These are phyloP conservation scores for Chelonus formosanus DNA, from an alignment of 2,888 invertebrate genomes.

Conservation along the genomic window DNA sequence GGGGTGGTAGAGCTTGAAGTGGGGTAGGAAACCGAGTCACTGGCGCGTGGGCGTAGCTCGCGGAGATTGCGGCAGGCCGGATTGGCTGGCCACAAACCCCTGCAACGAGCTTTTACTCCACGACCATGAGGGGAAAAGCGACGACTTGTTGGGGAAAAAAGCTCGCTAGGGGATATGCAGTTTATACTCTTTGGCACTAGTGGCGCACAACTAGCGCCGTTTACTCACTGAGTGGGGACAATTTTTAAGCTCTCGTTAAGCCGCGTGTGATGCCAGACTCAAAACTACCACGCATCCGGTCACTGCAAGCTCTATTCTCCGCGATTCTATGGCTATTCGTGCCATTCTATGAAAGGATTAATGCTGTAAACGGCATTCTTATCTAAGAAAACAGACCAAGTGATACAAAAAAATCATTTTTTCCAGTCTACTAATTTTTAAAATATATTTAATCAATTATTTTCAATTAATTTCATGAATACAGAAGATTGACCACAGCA, in stretches of 20 bases:
- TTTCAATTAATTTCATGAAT: background rate
- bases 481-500: slow-evolving; percentile 2
- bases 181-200: slow-evolving; percentile 17
- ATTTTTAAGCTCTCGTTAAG: slow-evolving; percentile 60
- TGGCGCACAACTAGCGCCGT: slow-evolving; percentile 16
- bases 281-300: slow-evolving; percentile 53
- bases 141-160: slow-evolving; percentile 33
- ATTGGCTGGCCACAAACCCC: slow-evolving; percentile 61
- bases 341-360: too few species aligned
- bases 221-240: slow-evolving; percentile 31
- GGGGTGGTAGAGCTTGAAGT: slow-evolving; percentile 42
- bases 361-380: too few species aligned
- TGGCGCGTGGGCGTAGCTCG: slow-evolving; percentile 61
- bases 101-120: slow-evolving; percentile 44
- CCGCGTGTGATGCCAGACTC: slow-evolving; percentile 39
- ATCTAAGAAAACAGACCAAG: too few species aligned
- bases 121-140: slow-evolving; percentile 44
- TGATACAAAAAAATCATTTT: too few species aligned
- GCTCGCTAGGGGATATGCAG: slow-evolving; percentile 13
- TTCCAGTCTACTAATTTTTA: too few species aligned
- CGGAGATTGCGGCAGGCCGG: slow-evolving; percentile 56
- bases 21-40: slow-evolving; percentile 51
- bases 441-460: background rate
- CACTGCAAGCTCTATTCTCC: background rate
- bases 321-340: background rate